These are phyloP conservation scores for Oscheius myriophilus DNA, from an alignment of 2,888 invertebrate species.

Conservation along the genomic window DNA sequence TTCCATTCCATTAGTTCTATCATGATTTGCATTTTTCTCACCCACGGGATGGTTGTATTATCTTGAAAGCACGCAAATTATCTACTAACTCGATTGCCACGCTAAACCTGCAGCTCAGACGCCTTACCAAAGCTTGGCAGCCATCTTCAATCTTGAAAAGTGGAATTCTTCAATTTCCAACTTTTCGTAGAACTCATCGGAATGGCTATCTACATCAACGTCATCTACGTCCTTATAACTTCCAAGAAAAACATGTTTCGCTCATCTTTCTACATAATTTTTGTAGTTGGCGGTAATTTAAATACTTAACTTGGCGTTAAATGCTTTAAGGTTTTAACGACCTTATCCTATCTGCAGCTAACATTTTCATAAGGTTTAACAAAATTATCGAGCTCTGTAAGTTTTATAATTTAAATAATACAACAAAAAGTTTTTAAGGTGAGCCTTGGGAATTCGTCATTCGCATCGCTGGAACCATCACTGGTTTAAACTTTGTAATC, in stretches of 20 bases:
- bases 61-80: too few relatives aligned
- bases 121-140: too few relatives aligned
- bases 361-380: background rate
- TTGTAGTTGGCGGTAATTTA: conserved; percentile 5
- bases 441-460: background rate
- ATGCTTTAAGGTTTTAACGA: background rate
- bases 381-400: conserved; percentile 7
- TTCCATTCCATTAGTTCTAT: too few relatives aligned
- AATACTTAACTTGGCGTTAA: too few relatives aligned
- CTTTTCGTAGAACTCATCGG: background rate
- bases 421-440: background rate
- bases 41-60: too few relatives aligned
- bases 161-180: background rate
- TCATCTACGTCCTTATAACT: background rate
- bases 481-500: conserved; percentile 1
- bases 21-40: too few relatives aligned
- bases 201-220: background rate
- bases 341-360: background rate
- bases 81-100: too few relatives aligned
- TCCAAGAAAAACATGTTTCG: background rate
- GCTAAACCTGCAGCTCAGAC: too few relatives aligned
- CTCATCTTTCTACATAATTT: background rate
- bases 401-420: background rate
- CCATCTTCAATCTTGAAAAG: too few relatives aligned
- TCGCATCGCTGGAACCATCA: background rate